Conservation (phyloP, 2,113 vertebrate species). For the Anarrhichthys ocellatus region DNA sequence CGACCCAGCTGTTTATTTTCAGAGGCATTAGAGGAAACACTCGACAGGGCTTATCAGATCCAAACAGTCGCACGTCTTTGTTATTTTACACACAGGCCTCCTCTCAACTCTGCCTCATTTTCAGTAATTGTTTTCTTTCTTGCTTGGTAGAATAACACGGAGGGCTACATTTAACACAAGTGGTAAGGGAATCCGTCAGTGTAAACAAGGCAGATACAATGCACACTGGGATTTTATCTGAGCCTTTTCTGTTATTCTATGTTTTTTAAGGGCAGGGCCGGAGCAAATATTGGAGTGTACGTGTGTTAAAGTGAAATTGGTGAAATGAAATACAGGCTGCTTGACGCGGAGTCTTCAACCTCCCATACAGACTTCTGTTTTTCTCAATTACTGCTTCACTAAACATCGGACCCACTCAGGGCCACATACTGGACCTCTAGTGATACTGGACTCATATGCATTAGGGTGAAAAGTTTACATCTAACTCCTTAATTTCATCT, state of each 20-base stretch:
- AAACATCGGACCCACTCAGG: conserved; percentile 26
- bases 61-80: conserved; percentile 81
- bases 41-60: conserved; percentile 81
- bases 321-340: conserved; percentile 47
- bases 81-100: conserved; percentile 79
- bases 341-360: conserved; percentile 26
- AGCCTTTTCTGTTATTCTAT: conserved; percentile 74
- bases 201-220: conserved; percentile 79
- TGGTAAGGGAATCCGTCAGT: conserved; percentile 77
- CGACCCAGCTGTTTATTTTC: conserved; percentile 82
- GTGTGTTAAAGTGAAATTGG: conserved; percentile 43
- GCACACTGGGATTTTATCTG: conserved; percentile 79
- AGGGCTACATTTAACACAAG: conserved; percentile 77
- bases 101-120: conserved; percentile 77
- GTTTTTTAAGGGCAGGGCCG: conserved; percentile 70
- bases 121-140: conserved; percentile 84
- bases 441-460: neutral
- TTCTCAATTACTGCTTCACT: conserved; percentile 17
- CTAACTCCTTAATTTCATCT: neutral
- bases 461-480: neutral
- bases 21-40: conserved; percentile 82
- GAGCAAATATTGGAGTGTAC: conserved; percentile 56
- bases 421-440: neutral
- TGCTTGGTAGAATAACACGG: conserved; percentile 80
- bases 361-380: conserved; percentile 37